Base-by-base conservation (phyloP, 2,888 invertebrate species). In the Argyresthia goedartella region DNA sequence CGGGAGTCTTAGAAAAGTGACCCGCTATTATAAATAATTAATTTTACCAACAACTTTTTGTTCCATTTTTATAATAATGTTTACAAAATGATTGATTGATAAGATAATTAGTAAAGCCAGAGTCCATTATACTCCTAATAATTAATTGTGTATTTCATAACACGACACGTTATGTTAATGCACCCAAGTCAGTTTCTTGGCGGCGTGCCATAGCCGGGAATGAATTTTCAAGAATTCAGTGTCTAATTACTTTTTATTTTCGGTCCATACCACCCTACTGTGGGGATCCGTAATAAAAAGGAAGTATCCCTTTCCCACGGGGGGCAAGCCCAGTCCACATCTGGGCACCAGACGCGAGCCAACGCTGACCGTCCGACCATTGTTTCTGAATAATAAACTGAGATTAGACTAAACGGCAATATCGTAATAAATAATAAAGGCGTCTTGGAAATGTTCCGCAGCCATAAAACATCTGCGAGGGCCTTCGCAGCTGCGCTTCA, bases 321-420 rank as follows among this genome's bases (percentile, higher is more conserved):
- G 56, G 56, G 54, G 61, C 56, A 53, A 11, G 15, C 41, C n/a
- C n/a, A 15, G 34, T 6, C 68, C 70, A 74, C 84, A 85, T 70
- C 81, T 85, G 85, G 65, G 61, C 64, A 62, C 82, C 82, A 64
- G 67, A 80, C 47, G 52, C 13, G 34, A 82, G 76, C 80, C 69
- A 77, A 78, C 76, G 76, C 66, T 77, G 66, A 65, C 71, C 72
- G 56, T 71, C 73, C 64, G 81, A 73, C 82, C 82, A 86, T 86
- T 86, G 86, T 86, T 82, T 79, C 76, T 66, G 60, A 58, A 79
- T 74, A 82, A 80, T 84, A 82, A 81, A 82, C 68, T 75, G 66
- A 79, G 82, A 85, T 86, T 85, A 85, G 80, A 75, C 77, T 80
- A 81, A 85, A 81, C 76, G 74, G 81, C 77, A 81, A 81, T 82